A percentile compares a stretch with the other conserved stretches of the same genome.
These are phyloP conservation scores for Neuroscelio doddi DNA, from an alignment of 2,888 invertebrate species.

Conservation along the genomic window DNA sequence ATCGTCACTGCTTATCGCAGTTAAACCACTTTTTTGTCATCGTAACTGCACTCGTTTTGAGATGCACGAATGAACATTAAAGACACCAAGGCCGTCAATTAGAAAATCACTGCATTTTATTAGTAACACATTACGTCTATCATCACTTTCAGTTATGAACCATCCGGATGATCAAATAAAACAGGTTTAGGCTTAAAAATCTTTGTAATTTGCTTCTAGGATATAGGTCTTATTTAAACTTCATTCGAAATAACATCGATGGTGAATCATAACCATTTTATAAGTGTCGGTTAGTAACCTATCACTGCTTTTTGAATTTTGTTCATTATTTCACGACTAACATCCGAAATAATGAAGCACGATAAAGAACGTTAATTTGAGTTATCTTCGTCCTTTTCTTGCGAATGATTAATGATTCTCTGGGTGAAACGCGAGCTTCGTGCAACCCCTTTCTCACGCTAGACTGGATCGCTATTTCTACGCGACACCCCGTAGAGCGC, in stretches of 20 bases:
- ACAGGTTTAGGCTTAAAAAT: background rate
- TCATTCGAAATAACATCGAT: too few relatives aligned
- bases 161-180: background rate
- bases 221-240: too few relatives aligned
- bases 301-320: too few relatives aligned
- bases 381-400: constrained; percentile 17
- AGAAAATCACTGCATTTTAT: too few relatives aligned
- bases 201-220: too few relatives aligned
- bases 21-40: background rate
- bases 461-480: constrained; percentile 50
- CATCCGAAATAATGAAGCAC: constrained; percentile 48
- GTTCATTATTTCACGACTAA: constrained; percentile 23
- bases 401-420: constrained; percentile 44
- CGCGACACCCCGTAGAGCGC: constrained; percentile 42
- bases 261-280: too few relatives aligned
- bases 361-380: constrained; percentile 35
- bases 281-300: too few relatives aligned
- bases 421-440: constrained; percentile 43
- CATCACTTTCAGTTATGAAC: too few relatives aligned
- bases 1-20: constrained; percentile 10
- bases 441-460: constrained; percentile 57
- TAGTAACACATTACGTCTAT: too few relatives aligned
- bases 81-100: constrained; percentile 13
- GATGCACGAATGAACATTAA: background rate
- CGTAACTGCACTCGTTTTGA: too few relatives aligned